A percentile compares a stretch with the other conserved stretches of the same genome.
phyloP scores from a whole-genome alignment of 2,888 invertebrate species.

The Drosophila picticornis region DNA sequence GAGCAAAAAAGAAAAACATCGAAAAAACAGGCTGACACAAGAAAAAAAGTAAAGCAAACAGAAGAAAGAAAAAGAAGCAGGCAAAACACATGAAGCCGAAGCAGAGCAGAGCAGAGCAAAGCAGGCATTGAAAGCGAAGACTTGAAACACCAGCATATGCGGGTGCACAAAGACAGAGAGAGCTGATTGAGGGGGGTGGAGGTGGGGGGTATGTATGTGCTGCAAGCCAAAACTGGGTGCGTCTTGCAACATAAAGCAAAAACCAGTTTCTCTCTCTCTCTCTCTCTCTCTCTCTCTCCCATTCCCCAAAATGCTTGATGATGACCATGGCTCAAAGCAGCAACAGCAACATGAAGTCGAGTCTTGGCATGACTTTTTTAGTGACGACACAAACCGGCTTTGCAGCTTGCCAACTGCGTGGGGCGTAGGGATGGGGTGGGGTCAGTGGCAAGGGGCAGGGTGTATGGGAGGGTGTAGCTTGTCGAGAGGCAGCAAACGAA shows the following conservation, averaged over 20 bases:
- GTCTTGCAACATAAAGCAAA: conserved; percentile 65
- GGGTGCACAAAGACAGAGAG: not conserved
- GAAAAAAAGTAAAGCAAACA: conserved; percentile 33
- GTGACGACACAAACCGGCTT: conserved; percentile 80
- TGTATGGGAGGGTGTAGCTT: not conserved
- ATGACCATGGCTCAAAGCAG: conserved; percentile 53
- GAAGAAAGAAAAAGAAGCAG: conserved; percentile 9
- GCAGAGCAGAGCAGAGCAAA: conserved; percentile 64
- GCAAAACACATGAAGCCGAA: conserved; percentile 41
- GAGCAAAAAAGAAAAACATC: conserved; percentile 32
- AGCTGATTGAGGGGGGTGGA: not conserved
- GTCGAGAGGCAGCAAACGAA: conserved; percentile 19
- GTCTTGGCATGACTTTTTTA: conserved; percentile 59
- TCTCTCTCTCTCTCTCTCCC: not conserved
- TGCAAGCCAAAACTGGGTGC: conserved; percentile 63
- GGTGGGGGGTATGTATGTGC: conserved; percentile 3
- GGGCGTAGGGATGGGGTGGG: not conserved
- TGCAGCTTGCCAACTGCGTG: conserved; percentile 33
- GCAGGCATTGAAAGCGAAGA: conserved; percentile 75
- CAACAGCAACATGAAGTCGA: conserved; percentile 30
- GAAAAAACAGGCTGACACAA: conserved; percentile 12
- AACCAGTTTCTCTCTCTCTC: conserved; percentile 6
- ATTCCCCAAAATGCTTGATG: conserved; percentile 31
- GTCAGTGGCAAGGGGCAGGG: not conserved
- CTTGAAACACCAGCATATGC: conserved; percentile 35